Conservation (phyloP, 2,797 vertebrate species). For the Fratercula arctica region DNA sequence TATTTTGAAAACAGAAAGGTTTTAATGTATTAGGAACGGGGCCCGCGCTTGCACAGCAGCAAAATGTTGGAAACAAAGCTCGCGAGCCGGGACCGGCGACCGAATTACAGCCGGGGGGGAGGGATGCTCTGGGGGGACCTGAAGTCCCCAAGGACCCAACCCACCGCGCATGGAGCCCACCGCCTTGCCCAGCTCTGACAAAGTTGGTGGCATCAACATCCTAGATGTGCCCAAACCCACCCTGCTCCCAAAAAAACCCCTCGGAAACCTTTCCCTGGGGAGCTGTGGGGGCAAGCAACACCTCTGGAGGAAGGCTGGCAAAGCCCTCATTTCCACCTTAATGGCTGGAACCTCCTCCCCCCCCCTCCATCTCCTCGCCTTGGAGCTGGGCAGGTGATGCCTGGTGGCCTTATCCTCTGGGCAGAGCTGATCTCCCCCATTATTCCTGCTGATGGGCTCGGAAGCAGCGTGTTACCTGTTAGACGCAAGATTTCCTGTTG, state of each 20-base stretch:
- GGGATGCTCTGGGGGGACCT: neutral
- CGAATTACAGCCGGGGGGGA: neutral
- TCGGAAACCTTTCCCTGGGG: neutral
- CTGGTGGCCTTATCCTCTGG: constrained; percentile 73
- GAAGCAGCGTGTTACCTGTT: constrained; percentile 78
- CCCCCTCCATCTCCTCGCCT: neutral
- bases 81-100: neutral
- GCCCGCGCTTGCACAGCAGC: constrained; percentile 60
- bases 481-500: constrained; percentile 78
- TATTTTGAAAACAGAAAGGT: constrained; percentile 78
- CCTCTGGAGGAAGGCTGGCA: constrained; percentile 69
- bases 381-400: constrained; percentile 86
- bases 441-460: constrained; percentile 71
- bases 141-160: neutral
- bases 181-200: neutral
- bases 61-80: constrained; percentile 46
- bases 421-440: constrained; percentile 81
- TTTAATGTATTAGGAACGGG: constrained; percentile 70
- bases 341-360: constrained; percentile 72
- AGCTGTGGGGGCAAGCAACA: neutral
- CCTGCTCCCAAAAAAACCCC: neutral
- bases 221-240: neutral
- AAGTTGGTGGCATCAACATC: neutral
- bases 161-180: neutral
- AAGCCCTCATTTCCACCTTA: constrained; percentile 85